phyloP scores from a whole-genome alignment of 1,140 invertebrate genomes.

The Mactra quadrangularis region DNA sequence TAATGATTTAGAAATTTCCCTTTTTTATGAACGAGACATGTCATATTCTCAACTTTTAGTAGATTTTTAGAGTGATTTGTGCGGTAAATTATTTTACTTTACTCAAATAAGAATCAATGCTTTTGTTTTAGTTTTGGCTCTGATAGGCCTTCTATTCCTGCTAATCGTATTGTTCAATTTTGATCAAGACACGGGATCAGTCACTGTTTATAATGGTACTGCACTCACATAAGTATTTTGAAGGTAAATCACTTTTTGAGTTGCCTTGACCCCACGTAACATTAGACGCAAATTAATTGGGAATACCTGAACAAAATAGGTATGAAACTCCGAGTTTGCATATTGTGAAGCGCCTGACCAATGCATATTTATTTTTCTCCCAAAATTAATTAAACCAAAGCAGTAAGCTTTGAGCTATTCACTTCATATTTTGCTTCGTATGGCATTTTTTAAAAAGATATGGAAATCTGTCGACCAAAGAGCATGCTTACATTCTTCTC shows the following conservation, averaged over 20 bases:
- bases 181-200: background rate
- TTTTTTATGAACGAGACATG: constrained; percentile 35
- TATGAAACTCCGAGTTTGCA: constrained; percentile 23
- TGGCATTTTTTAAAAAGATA: no score
- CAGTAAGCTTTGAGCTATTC: no score
- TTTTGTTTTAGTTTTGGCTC: constrained; percentile 18
- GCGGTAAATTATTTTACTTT: no score
- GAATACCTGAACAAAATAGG: background rate
- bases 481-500: no score
- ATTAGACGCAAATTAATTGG: background rate
- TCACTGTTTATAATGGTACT: constrained; percentile 14
- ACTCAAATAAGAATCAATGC: no score
- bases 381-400: no score
- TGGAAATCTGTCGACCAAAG: no score
- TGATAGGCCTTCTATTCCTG: constrained; percentile 4
- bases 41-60: constrained; percentile 16
- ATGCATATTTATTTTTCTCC: no score
- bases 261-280: constrained; percentile 23
- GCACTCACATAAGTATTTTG: background rate
- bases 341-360: no score
- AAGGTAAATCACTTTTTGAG: constrained; percentile 6
- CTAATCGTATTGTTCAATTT: constrained; percentile 28
- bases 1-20: no score
- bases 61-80: no score
- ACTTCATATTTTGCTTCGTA: no score